Percentiles rank a stretch among this genome's conserved stretches.
Conservation (phyloP, 2,797 vertebrate genomes). For the Pteronotus mesoamericanus region DNA sequence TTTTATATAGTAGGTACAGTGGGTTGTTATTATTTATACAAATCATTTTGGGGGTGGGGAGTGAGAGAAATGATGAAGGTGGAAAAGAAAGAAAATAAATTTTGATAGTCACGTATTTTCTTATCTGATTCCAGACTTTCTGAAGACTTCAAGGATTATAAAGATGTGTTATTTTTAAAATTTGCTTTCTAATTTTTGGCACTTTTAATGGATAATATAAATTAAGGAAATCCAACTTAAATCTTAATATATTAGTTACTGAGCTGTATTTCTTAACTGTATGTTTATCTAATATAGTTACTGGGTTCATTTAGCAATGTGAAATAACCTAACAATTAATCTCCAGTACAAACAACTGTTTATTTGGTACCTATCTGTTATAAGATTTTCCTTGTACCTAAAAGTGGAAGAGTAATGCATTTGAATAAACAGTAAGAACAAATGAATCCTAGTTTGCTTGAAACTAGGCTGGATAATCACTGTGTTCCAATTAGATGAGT, state of each 20-base stretch:
- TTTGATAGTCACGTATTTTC: not conserved
- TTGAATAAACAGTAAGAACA: not conserved
- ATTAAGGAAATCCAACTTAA: not conserved
- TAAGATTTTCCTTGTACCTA: not conserved
- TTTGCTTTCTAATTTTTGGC: not conserved
- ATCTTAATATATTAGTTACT: not conserved
- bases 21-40: not conserved
- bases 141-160: not conserved
- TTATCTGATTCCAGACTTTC: slow-evolving; percentile 30
- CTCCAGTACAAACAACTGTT: not conserved
- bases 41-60: not conserved
- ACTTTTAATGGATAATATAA: slow-evolving; percentile 21
- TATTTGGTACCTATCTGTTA: not conserved
- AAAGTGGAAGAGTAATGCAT: not conserved
- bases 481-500: not conserved
- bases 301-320: not conserved
- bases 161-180: not conserved
- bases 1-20: not conserved
- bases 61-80: not conserved
- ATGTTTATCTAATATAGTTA: not conserved
- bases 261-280: not conserved
- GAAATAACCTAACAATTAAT: not conserved
- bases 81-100: not conserved
- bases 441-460: not conserved
- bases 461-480: not conserved